Conservation (phyloP, 2,113 vertebrate species). For the Hemibagrus wyckioides region DNA sequence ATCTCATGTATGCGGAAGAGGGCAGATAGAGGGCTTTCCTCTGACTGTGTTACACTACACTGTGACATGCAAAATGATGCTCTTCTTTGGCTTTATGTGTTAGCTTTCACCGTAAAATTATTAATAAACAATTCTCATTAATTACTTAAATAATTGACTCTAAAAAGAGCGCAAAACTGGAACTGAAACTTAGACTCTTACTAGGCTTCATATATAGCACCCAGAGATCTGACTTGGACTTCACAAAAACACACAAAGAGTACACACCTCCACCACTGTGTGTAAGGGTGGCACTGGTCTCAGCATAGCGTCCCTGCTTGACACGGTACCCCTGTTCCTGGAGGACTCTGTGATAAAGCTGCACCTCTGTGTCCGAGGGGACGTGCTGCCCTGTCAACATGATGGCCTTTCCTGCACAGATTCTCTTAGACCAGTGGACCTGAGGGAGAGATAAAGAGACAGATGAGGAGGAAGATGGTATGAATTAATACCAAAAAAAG, state of each 20-base stretch:
- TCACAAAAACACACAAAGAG: not conserved
- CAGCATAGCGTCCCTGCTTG: slow-evolving; percentile 69
- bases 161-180: not conserved
- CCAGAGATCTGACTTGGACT: not conserved
- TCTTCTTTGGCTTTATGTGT: not conserved
- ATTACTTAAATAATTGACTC: too few species aligned
- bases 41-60: not conserved
- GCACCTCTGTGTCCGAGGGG: slow-evolving; percentile 67
- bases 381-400: slow-evolving; percentile 71
- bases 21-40: not conserved
- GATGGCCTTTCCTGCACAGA: slow-evolving; percentile 60
- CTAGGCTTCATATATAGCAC: not conserved
- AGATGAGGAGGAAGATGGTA: not conserved
- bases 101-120: too few species aligned
- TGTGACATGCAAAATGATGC: not conserved
- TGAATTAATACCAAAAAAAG: not conserved
- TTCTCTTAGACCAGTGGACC: slow-evolving; percentile 59
- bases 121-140: too few species aligned
- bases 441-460: slow-evolving; percentile 48
- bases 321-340: slow-evolving; percentile 74
- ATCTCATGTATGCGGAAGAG: not conserved
- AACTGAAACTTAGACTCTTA: not conserved
- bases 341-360: slow-evolving; percentile 77
- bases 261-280: slow-evolving; percentile 43
- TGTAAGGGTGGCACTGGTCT: slow-evolving; percentile 59